Evolutionary conservation across 2,113 vertebrate species (phyloP), one percentile per base, ranked within the genome.

Genomic region (Anoplopoma fimbria): DNA sequence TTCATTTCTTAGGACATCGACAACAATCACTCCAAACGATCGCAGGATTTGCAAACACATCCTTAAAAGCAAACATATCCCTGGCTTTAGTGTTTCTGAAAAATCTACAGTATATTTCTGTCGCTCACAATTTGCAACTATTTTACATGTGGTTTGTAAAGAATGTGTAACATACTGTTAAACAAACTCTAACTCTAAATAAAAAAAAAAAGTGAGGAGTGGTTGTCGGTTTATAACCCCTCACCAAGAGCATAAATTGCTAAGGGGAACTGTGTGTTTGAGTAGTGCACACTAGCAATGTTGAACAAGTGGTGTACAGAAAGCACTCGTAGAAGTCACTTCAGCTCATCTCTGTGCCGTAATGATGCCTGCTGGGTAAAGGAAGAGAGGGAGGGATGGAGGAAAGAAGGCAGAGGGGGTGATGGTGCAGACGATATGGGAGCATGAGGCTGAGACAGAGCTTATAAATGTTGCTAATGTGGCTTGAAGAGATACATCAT

Each of bases 351-450:
- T 57, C 21, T 0, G 2, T 70, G 58, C 45, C 23, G 34, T 82
- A 65, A 74, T 84, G 68, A 81, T 73, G 74, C 80, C 80, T 82
- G 53, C 55, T 73, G 73, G 81, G 78, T 36, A 47, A 23, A 67
- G 15, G 45, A 62, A 57, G 25, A 6, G 4, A 68, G 13, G 25
- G 64, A 33, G 14, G 29, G 42, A 27, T 2, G 29, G 17, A 27
- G 9, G 14, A n/a, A 15, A 42, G 17, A 17, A n/a, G 36, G 65
- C 12, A 60, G 77, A n/a, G 14, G 15, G 19, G 31, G 33, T 73
- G 71, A 25, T 64, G 72, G 65, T 19, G 40, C 58, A 69, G n/a
- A 75, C 15, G 6, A 75, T 57, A 33, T 67, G 42, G 27, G n/a
- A 74, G 34, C 74, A 65, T 31, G 21, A 57, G 47, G 63, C 57